phyloP scores from a whole-genome alignment of 1,140 invertebrate species.

The Drosophila repletoides region DNA sequence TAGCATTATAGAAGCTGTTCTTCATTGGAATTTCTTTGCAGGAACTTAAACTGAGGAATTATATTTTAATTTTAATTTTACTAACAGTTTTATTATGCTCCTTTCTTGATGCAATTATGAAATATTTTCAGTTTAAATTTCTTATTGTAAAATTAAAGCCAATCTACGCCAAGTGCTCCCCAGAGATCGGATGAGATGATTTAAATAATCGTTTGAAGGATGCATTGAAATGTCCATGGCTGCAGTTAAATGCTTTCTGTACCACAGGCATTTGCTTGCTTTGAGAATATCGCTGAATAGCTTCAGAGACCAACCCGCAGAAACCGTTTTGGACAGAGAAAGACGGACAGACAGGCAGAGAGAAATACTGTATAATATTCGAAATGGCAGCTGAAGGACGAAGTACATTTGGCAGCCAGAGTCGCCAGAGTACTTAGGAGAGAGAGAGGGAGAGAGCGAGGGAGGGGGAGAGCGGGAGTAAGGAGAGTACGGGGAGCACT shows the following conservation, averaged over 20 bases:
- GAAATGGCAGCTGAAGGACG: conserved; percentile 57
- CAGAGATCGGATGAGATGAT: no score
- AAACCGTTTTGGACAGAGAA: conserved; percentile 9
- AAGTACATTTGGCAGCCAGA: conserved; percentile 48
- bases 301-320: neutral
- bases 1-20: no score
- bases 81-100: no score
- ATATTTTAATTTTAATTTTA: no score
- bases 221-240: conserved; percentile 16
- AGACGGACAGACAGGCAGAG: neutral
- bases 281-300: conserved; percentile 40
- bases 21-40: no score
- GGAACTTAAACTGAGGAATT: no score
- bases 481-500: conserved; percentile 29
- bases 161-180: no score
- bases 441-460: no score
- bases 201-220: conserved; percentile 27
- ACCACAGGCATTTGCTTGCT: conserved; percentile 57
- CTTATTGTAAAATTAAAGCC: no score
- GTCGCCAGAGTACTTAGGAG: no score
- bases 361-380: conserved; percentile 53
- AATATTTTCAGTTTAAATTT: no score
- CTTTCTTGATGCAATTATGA: no score
- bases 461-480: conserved; percentile 33
- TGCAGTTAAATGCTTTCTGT: conserved; percentile 15